A percentile compares a stretch with the other conserved stretches of the same genome.
These are phyloP conservation scores for Ceyx erithaca DNA, from an alignment of 2,797 vertebrate genomes.

Conservation along the genomic window DNA sequence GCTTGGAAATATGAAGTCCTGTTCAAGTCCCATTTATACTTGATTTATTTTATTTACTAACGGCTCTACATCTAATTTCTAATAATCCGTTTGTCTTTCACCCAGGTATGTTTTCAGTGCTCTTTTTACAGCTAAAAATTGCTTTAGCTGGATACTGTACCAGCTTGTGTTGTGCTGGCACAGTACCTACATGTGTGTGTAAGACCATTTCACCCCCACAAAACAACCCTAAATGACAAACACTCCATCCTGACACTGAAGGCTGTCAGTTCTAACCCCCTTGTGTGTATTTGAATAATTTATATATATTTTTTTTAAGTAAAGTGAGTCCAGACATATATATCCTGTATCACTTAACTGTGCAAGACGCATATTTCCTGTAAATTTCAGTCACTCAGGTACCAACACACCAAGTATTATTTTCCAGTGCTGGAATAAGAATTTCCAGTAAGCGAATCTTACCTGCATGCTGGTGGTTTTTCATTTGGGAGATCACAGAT, in stretches of 20 bases:
- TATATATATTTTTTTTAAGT: not conserved
- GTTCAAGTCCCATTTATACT: accelerated
- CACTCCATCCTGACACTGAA: accelerated
- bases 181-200: not conserved
- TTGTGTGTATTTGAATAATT: not conserved
- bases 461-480: not conserved
- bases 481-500: not conserved
- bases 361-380: not conserved
- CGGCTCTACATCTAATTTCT: not conserved
- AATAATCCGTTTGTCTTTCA: not conserved
- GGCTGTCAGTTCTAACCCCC: not conserved
- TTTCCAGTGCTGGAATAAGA: not conserved
- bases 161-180: not conserved
- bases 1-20: accelerated
- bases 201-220: not conserved
- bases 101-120: accelerated
- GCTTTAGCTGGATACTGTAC: not conserved
- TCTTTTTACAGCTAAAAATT: not conserved
- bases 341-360: not conserved
- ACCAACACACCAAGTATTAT: accelerated
- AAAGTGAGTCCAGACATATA: accelerated
- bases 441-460: not conserved
- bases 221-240: not conserved
- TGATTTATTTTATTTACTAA: not conserved
- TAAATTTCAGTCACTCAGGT: not conserved